Base-by-base conservation (phyloP, 1,140 invertebrate genomes). In the Chionoecetes opilio region DNA sequence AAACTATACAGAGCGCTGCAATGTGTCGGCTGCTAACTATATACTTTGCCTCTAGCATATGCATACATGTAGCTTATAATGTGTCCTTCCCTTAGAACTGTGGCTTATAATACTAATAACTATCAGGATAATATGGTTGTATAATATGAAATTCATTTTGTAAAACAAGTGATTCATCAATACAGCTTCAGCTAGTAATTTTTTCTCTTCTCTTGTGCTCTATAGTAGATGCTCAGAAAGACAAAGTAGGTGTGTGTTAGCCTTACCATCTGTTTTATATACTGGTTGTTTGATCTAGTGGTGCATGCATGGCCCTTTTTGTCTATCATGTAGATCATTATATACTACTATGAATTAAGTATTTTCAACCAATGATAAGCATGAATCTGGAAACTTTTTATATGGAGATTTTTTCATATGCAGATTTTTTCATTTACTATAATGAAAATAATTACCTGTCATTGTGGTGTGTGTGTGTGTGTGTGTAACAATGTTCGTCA, bases 221-320 rank as follows among this genome's bases (percentile, higher is more conserved):
- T 95, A 41, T 95, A 95, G 94, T 95, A 95, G 89, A 95, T 82
- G 90, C 94, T 92, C 94, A 95, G 94, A 92, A 82, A 95, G 94
- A 85, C 94, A 95, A 95, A 91, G 94, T 95, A 95, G 94, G 94
- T 95, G 94, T 95, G 94, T 95, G 82, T 46, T 94, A 94, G 93
- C 82, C 90, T 94, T 84, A 53, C 29, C 88, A 75, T 89, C 31
- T 89, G 53, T 89, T 90, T 89, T 91, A 26, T 63, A 82, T 91
- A 21, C 84, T 94, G 14, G 88, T 89, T 63, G 63, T 90, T 37
- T 82, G 5, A 85, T 31, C 84, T 37, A n/a, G 38, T 87, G 8
- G 26, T 87, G 92, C 92, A 93, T 93, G 92, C 91, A n/a, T n/a
- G n/a, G n/a, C n/a, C n/a, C 34, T 32, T 32, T 88, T 35, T 88